Conservation (phyloP, 35 echinoderm and acorn worm genomes). For the Nesometra sesokonis region DNA sequence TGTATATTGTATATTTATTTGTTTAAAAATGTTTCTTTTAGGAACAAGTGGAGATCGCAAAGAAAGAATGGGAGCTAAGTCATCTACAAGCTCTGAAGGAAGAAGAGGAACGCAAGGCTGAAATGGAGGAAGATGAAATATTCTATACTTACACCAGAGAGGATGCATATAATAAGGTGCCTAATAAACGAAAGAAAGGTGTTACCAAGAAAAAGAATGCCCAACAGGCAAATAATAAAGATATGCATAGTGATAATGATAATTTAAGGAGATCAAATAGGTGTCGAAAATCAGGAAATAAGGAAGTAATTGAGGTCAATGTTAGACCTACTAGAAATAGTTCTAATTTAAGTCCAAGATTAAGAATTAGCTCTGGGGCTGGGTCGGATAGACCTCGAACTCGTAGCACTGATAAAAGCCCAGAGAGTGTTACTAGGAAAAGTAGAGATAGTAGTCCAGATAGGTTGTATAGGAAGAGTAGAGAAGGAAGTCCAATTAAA, state of each 20-base stretch:
- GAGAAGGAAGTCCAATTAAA: neutral
- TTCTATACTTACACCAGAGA: slow-evolving; percentile 78
- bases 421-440: neutral
- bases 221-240: neutral
- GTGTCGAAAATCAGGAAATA: neutral
- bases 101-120: slow-evolving; percentile 73
- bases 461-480: neutral
- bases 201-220: neutral
- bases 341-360: slow-evolving; percentile 6
- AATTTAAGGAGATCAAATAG: neutral
- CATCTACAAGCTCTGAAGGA: slow-evolving; percentile 70
- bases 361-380: neutral
- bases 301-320: neutral
- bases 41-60: slow-evolving; percentile 88
- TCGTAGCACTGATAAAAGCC: neutral
- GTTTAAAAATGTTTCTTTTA: slow-evolving; percentile 16
- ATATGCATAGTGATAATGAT: neutral
- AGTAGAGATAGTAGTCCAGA: neutral
- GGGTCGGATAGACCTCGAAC: neutral
- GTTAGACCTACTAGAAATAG: neutral
- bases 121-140: slow-evolving; percentile 91
- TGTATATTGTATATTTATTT: too few relatives aligned
- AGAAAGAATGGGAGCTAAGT: slow-evolving; percentile 92
- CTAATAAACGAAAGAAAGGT: slow-evolving; percentile 42
- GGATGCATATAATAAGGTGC: slow-evolving; percentile 96